Evolutionary conservation across 1,140 invertebrate species (phyloP).

Genomic region (Drosophila bocki): DNA sequence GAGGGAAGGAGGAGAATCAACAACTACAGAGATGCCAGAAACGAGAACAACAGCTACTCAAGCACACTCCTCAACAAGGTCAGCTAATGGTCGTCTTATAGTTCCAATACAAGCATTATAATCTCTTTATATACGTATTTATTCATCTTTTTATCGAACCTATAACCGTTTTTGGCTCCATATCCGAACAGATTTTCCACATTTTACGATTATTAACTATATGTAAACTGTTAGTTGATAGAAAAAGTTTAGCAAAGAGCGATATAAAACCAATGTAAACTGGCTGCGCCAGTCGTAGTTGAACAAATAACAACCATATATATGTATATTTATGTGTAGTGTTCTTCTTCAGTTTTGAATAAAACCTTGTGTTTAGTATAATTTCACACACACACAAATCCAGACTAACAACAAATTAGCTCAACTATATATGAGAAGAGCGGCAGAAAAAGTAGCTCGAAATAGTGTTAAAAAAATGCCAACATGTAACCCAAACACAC

Average conservation of each 20-base stretch:
- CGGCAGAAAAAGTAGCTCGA: slow-evolving; percentile 30
- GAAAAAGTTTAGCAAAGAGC: slow-evolving; percentile 52
- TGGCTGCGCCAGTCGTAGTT: slow-evolving; percentile 64
- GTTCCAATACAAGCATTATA: slow-evolving; percentile 64
- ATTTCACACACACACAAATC: slow-evolving; percentile 23
- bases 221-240: slow-evolving; percentile 59
- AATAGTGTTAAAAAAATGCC: slow-evolving; percentile 22
- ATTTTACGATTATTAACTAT: slow-evolving; percentile 66
- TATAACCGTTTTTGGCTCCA: slow-evolving; percentile 57
- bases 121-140: slow-evolving; percentile 54
- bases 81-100: slow-evolving; percentile 80
- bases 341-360: slow-evolving; percentile 35
- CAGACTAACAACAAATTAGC: slow-evolving; percentile 22
- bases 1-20: slow-evolving; percentile 1
- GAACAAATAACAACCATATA: slow-evolving; percentile 19
- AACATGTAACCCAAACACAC: not conserved
- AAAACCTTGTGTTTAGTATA: slow-evolving; percentile 28
- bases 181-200: slow-evolving; percentile 50
- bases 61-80: slow-evolving; percentile 61
- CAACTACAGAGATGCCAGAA: slow-evolving; percentile 8
- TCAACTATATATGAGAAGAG: slow-evolving; percentile 15
- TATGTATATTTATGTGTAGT: slow-evolving; percentile 60
- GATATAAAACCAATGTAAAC: slow-evolving; percentile 60
- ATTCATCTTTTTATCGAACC: slow-evolving; percentile 41
- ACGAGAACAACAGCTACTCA: slow-evolving; percentile 14